A percentile compares a stretch with the other conserved stretches of the same genome.
phyloP scores from a whole-genome alignment of 2,113 vertebrate genomes.

The Prolemur simus region DNA sequence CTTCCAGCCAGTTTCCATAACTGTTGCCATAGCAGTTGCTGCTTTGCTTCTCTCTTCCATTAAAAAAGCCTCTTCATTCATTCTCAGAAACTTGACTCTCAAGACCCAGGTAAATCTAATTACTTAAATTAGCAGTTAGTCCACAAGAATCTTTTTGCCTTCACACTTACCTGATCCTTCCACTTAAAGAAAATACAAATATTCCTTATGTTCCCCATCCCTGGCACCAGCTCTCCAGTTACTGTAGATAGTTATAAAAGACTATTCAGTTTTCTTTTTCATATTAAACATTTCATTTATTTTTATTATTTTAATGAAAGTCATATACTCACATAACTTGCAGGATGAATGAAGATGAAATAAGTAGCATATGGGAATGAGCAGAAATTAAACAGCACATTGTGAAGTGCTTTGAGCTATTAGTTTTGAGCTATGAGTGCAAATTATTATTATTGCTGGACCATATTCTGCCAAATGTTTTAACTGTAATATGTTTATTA shows the following conservation, averaged over 20 bases:
- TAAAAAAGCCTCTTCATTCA: neutral
- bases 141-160: neutral
- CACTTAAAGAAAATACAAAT: neutral
- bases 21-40: neutral
- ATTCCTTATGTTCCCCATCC: neutral
- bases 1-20: neutral
- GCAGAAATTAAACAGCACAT: slow-evolving; percentile 57
- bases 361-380: slow-evolving; percentile 39
- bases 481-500: slow-evolving; percentile 48
- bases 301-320: slow-evolving; percentile 77
- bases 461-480: slow-evolving; percentile 56
- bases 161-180: neutral
- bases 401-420: slow-evolving; percentile 46
- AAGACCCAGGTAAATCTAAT: neutral
- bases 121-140: neutral
- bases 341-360: slow-evolving; percentile 48
- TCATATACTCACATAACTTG: slow-evolving; percentile 53
- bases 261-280: neutral
- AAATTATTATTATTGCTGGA: slow-evolving; percentile 67
- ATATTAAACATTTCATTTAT: slow-evolving; percentile 70
- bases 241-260: slow-evolving; percentile 26
- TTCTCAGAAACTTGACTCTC: neutral
- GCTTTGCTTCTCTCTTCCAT: neutral
- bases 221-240: neutral
- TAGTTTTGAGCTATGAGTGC: slow-evolving; percentile 61